Conservation (phyloP, 2,797 vertebrate species). For the Tadarida brasiliensis region DNA sequence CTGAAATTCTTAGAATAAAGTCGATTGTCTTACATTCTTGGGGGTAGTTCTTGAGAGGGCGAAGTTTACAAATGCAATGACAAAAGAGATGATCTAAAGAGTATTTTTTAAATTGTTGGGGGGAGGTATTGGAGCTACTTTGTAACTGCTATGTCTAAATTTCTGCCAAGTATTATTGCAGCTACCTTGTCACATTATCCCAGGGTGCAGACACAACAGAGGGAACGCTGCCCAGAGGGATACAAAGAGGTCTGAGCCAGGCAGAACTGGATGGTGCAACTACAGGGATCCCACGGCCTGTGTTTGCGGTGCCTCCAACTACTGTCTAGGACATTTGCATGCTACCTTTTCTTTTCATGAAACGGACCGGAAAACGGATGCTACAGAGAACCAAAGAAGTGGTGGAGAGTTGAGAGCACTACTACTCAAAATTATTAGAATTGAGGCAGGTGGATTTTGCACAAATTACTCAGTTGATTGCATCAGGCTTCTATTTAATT, state of each 20-base stretch:
- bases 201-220: not conserved
- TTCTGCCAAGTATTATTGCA: not conserved
- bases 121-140: not conserved
- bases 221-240: not conserved
- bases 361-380: not conserved
- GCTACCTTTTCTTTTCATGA: not conserved
- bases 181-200: not conserved
- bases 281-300: not conserved
- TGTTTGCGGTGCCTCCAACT: not conserved
- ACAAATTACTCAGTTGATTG: not conserved
- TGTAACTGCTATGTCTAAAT: not conserved
- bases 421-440: not conserved
- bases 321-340: not conserved
- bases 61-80: not conserved
- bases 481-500: not conserved
- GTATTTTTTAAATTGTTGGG: not conserved
- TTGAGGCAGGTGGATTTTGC: not conserved
- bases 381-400: not conserved
- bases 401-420: not conserved
- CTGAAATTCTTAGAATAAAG: constrained; percentile 64
- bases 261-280: not conserved
- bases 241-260: not conserved
- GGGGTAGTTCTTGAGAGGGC: not conserved
- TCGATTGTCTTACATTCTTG: constrained; percentile 28
- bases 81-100: not conserved